Evolutionary conservation across 2,888 invertebrate genomes (phyloP).

Genomic region (Cerastis rubricosa): DNA sequence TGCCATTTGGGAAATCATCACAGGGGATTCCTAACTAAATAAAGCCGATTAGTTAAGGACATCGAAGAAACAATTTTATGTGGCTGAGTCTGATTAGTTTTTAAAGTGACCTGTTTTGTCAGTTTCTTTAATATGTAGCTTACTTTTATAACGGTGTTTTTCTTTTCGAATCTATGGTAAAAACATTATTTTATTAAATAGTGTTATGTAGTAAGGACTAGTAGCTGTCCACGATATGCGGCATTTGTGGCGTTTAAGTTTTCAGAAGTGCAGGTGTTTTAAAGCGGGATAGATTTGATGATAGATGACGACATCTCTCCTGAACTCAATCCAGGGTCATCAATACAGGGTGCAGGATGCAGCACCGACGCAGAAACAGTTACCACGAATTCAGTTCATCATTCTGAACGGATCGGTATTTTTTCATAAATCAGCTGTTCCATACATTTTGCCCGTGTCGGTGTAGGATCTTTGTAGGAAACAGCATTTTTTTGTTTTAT

Average conservation of each 20-base stretch:
- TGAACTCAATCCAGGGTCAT: too few relatives aligned
- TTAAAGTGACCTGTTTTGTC: neutral
- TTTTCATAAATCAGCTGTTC: too few relatives aligned
- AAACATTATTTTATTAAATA: neutral
- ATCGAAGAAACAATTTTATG: neutral
- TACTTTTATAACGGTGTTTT: neutral
- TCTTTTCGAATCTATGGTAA: neutral
- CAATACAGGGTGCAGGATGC: too few relatives aligned
- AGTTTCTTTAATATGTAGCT: neutral
- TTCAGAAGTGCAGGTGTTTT: neutral
- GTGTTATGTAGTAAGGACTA: too few relatives aligned
- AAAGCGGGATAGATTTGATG: neutral
- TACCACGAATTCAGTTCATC: too few relatives aligned
- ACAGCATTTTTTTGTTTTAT: too few relatives aligned
- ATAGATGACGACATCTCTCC: neutral
- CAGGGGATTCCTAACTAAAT: slow-evolving; percentile 23
- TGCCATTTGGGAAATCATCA: slow-evolving; percentile 20
- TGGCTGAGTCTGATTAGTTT: neutral
- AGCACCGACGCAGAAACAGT: too few relatives aligned
- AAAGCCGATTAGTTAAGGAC: neutral
- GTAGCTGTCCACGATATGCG: neutral
- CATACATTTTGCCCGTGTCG: too few relatives aligned
- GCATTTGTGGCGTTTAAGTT: neutral
- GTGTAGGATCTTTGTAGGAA: too few relatives aligned
- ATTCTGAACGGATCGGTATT: too few relatives aligned